Conservation (phyloP, 2,113 vertebrate genomes). For the Neopipo cinnamomea region DNA sequence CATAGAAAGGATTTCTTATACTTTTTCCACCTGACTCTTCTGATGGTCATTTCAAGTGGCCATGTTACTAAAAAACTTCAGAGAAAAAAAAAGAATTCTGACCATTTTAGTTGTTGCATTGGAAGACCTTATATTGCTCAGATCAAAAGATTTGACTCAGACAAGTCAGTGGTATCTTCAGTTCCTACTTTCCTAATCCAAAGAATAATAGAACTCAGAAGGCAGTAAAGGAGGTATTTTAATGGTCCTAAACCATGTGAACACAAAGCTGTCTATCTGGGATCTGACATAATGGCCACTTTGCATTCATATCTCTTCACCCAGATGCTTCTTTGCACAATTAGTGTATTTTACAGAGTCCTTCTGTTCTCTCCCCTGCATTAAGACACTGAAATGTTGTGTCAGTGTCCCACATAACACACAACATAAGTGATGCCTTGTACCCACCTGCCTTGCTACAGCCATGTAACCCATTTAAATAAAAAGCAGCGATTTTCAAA, state of each 20-base stretch:
- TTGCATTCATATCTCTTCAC: neutral
- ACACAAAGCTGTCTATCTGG: neutral
- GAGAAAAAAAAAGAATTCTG: neutral
- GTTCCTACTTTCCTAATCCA: neutral
- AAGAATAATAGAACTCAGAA: neutral
- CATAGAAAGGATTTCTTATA: neutral
- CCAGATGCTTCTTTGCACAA: neutral
- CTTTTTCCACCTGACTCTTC: neutral
- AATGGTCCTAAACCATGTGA: neutral
- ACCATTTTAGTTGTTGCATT: neutral
- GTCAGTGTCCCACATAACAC: neutral
- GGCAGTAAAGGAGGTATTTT: neutral
- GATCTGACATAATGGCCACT: neutral
- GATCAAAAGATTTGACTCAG: neutral
- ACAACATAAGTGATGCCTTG: neutral
- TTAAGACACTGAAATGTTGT: neutral
- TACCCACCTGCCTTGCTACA: neutral
- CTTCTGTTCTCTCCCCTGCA: neutral
- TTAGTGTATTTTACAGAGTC: neutral
- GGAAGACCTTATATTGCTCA: neutral
- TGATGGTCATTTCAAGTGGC: neutral
- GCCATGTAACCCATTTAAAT: neutral
- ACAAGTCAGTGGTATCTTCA: neutral
- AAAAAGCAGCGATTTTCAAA: neutral
- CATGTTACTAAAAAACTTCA: neutral